Percentiles rank a stretch among this genome's conserved stretches.
These are phyloP conservation scores for Drosophila burlai DNA, from an alignment of 1,140 invertebrate species.

Conservation along the genomic window DNA sequence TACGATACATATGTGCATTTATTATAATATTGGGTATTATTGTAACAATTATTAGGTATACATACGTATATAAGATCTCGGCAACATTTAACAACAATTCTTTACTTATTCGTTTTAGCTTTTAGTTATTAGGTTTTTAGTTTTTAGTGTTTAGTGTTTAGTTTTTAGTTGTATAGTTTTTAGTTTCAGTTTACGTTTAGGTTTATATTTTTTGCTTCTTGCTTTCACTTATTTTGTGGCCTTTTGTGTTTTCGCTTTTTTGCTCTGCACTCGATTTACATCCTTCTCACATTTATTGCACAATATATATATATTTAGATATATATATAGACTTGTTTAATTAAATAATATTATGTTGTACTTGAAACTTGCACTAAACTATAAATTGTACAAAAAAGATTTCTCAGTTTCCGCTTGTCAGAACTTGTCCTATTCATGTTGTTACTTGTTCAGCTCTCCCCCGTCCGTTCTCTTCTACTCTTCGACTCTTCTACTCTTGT, in stretches of 20 bases:
- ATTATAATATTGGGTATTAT: slow-evolving; percentile 46
- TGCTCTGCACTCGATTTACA: slow-evolving; percentile 44
- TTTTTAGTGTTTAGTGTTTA: slow-evolving; percentile 12
- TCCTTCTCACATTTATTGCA: slow-evolving; percentile 57
- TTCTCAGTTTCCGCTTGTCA: slow-evolving; percentile 27
- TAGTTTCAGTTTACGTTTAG: slow-evolving; percentile 30
- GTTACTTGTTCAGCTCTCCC: slow-evolving; percentile 29
- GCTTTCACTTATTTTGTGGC: slow-evolving; percentile 25
- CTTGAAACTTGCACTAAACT: slow-evolving; percentile 62
- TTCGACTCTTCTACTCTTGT: no score
- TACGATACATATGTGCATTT: slow-evolving; percentile 36
- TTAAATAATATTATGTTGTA: slow-evolving; percentile 59
- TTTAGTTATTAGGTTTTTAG: slow-evolving; percentile 22
- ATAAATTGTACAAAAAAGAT: slow-evolving; percentile 72
- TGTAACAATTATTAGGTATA: slow-evolving; percentile 59
- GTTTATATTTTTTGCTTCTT: slow-evolving; percentile 4
- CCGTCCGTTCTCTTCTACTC: slow-evolving; percentile 1
- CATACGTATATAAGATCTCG: slow-evolving; percentile 60
- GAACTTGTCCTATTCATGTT: slow-evolving; percentile 13
- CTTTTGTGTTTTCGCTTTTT: slow-evolving; percentile 34
- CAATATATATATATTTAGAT: slow-evolving; percentile 36
- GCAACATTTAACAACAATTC: slow-evolving; percentile 64
- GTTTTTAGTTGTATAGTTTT: slow-evolving; percentile 21
- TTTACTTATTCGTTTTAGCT: slow-evolving; percentile 50
- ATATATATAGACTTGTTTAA: slow-evolving; percentile 44